Base-by-base conservation (phyloP, 2,797 vertebrate genomes). In the Pteropus rufus region DNA sequence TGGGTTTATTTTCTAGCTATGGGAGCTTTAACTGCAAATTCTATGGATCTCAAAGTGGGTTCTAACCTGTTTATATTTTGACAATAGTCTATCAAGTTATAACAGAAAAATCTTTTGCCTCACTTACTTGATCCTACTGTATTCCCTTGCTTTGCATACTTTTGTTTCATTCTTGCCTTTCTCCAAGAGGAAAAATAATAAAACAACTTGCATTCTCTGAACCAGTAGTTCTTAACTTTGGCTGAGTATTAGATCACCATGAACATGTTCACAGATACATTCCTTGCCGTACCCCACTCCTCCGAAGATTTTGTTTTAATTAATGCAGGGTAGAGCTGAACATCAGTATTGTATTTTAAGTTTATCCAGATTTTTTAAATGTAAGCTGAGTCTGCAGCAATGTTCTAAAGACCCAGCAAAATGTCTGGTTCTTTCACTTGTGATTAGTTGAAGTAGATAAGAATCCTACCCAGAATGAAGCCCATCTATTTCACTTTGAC, bases 51-150 rank as follows among this genome's bases (percentile, higher is more conserved):
- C 72, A 80, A 69, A 36, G 64, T 80, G 29, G 36, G 3, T 93
- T 97, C 91, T 97, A 92, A 96, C 34, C 72, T 96, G 12, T 67
- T 96, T 92, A 39, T 82, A 67, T 73, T 97, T 69, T 85, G 52
- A 75, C 29, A 70, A 82, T 54, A 73, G 56, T 87, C 90, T 95
- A 91, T 92, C 36, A 11, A 92, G 31, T 77, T 92, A 86, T 73
- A 64, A 96, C 81, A 10, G 23, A 41, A 79, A 96, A 36, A 92
- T 2, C 19, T 64, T 72, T 56, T 88, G 3, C 10, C 16, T 91
- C 29, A 79, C 10, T 81, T 93, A 72, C 44, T 90, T 83, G 26
- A 14, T 16, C 31, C 11, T 86, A 31, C 31, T 31, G 62, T 56
- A 56, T 79, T 70, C 54, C 3, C 14, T 81, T 67, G 10, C 10